Evolutionary conservation across 2,888 invertebrate species (phyloP), one percentile per base, ranked within the genome.

Genomic region (Ectobius pallidus): DNA sequence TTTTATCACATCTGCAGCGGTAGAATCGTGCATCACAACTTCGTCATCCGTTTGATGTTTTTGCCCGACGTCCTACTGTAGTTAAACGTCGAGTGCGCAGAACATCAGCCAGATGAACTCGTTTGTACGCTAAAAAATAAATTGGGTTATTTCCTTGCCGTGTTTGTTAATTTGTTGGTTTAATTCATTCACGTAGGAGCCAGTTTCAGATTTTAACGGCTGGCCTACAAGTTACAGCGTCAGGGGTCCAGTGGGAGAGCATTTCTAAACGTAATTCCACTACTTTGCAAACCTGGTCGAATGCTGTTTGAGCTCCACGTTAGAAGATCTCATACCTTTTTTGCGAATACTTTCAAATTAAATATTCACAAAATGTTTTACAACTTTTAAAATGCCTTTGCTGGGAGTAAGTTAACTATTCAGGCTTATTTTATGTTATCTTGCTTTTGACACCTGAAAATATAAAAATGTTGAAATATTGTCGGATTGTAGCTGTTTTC

Each of bases 111-210:
- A n/a, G n/a, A n/a, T n/a, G n/a, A n/a, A n/a, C 25, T 25, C 52
- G 25, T 25, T 25, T 18, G 52, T 52, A 52, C 2, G 52, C 11
- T 52, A 52, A 52, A 34, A 52, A 25, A 52, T 52, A 52, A 52
- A 52, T 52, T 4, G 1, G 11, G 14, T 52, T 52, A 52, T 25
- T n/a, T 52, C 52, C 14, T 25, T 4, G 25, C 52, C 52, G 52
- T 52, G 25, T 25, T 52, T 25, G 52, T 52, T 52, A 25, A 52
- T 52, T 49, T 52, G 52, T 52, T 52, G 25, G 27, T 25, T 52
- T 52, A 52, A 52, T 11, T 11, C 16, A 52, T 52, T 52, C 27
- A 25, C 52, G 52, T 52, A 52, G 22, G 11, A 25, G 2, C 25
- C 1, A 52, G 52, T 20, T 25, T 52, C 25, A 22, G 25, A 52